These are phyloP conservation scores for Argyresthia albistria DNA, from an alignment of 2,888 invertebrate genomes.

Conservation along the genomic window DNA sequence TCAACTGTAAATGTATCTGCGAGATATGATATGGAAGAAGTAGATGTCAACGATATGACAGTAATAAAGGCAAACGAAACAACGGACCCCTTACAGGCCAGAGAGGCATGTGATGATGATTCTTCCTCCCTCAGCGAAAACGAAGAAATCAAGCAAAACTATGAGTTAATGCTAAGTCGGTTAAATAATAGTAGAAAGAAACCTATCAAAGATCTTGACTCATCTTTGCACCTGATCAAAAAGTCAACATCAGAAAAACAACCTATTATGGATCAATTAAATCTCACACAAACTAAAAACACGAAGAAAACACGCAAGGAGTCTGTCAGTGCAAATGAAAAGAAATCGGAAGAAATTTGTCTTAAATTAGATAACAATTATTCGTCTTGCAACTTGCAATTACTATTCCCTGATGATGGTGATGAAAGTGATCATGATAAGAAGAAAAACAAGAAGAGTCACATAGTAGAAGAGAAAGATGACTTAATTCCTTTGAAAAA, in stretches of 20 bases:
- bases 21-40: slow-evolving; percentile 29
- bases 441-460: slow-evolving; percentile 11
- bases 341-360: not conserved
- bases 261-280: slow-evolving; percentile 44
- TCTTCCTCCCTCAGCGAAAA: slow-evolving; percentile 33
- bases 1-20: slow-evolving; percentile 34
- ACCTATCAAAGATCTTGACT: slow-evolving; percentile 25
- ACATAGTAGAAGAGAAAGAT: slow-evolving; percentile 12
- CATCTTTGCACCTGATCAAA: slow-evolving; percentile 39
- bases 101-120: slow-evolving; percentile 17
- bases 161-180: slow-evolving; percentile 40
- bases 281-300: slow-evolving; percentile 38
- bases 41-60: slow-evolving; percentile 30
- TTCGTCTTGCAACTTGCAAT: slow-evolving; percentile 38
- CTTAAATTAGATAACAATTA: not conserved
- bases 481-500: slow-evolving; percentile 39
- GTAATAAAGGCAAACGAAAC: slow-evolving; percentile 28
- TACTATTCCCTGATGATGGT: slow-evolving; percentile 53
- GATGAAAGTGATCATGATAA: slow-evolving; percentile 25
- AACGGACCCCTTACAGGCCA: slow-evolving; percentile 38
- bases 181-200: slow-evolving; percentile 32
- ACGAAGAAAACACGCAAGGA: slow-evolving; percentile 4
- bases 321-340: slow-evolving; percentile 7
- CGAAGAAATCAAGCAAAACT: slow-evolving; percentile 46
- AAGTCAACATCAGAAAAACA: slow-evolving; percentile 30